These are phyloP conservation scores for Salvelinus alpinus DNA, from an alignment of 2,113 vertebrate genomes.

Conservation along the genomic window DNA sequence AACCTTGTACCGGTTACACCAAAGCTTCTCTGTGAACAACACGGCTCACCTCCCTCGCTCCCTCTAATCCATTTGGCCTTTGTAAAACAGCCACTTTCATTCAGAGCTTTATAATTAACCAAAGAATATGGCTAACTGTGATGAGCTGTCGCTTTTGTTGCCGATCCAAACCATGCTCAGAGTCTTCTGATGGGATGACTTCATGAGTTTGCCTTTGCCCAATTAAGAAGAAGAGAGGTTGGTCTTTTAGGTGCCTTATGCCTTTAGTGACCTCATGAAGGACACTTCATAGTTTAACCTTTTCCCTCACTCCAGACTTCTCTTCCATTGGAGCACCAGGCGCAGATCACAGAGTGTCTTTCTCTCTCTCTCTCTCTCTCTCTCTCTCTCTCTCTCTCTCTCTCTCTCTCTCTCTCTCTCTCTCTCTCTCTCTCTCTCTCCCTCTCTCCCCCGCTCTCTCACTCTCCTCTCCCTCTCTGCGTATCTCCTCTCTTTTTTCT, in stretches of 20 bases:
- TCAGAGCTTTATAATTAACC: slow-evolving; percentile 63
- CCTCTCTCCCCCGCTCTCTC: neutral
- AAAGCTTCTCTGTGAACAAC: slow-evolving; percentile 47
- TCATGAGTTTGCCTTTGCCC: slow-evolving; percentile 38
- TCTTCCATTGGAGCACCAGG: neutral
- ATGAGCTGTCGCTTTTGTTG: slow-evolving; percentile 52
- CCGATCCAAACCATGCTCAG: slow-evolving; percentile 42
- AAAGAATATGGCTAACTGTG: slow-evolving; percentile 54
- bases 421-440: slow-evolving; percentile 3
- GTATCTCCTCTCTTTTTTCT: neutral
- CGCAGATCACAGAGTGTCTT: neutral
- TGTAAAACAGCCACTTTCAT: slow-evolving; percentile 52
- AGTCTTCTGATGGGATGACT: slow-evolving; percentile 43
- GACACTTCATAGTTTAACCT: slow-evolving; percentile 4
- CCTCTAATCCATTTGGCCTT: slow-evolving; percentile 54
- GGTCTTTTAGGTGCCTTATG: neutral
- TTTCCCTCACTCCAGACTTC: neutral
- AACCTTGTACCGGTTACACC: slow-evolving; percentile 52
- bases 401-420: neutral
- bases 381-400: slow-evolving; percentile 13
- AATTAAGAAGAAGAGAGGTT: slow-evolving; percentile 14
- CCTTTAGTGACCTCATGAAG: slow-evolving; percentile 16
- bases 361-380: slow-evolving; percentile 30
- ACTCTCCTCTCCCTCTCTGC: neutral
- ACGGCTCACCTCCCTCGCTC: slow-evolving; percentile 38